Base-by-base conservation (phyloP, 1,140 invertebrate species). In the Eurosta solidaginis region DNA sequence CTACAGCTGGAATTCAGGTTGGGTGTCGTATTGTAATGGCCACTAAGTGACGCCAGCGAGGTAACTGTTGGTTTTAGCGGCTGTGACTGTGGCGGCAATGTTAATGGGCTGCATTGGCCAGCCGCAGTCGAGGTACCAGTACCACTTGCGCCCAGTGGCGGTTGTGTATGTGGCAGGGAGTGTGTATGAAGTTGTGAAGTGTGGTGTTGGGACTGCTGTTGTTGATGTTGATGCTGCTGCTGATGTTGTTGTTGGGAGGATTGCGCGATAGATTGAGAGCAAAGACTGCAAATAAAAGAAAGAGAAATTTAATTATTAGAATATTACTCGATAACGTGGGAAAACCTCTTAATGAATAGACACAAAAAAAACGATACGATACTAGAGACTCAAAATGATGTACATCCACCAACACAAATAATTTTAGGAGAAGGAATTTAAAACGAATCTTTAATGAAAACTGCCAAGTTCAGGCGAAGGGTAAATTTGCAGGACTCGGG, bases 41-140 rank as follows among this genome's bases (percentile, higher is more conserved):
- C 80, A 68, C 81, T 82, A 22, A 77, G 47, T 76, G 84, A 83
- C 50, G 82, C 79, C 79, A 83, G 68, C 22, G 83, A 81, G 20
- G 82, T 83, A 20, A 86, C 82, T 1, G 85, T 86, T 5, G 85
- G 84, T 77, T 85, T 85, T 77, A 86, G 78, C 40, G 85, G 83
- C 42, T 86, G 85, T n/a, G 82, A 84, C 59, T 86, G 83, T 17
- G 85, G 85, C 73, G 85, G 85, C 80, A 86, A 25, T 17, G 82
- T 80, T 47, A 87, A 52, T 0, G 85, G 85, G 74, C 84, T 87
- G 77, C 79, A 80, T 77, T 80, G 79, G 25, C 79, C 68, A 6
- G 74, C 29, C 7, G 68, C 6, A 2, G 79, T 40, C n/a, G 74
- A 74, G 25, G 50, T 25, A 22, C 49, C 33, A 12, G 52, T 20